Evolutionary conservation across 2,797 vertebrate species (phyloP).

Genomic region (Tauraco hartlaubi): DNA sequence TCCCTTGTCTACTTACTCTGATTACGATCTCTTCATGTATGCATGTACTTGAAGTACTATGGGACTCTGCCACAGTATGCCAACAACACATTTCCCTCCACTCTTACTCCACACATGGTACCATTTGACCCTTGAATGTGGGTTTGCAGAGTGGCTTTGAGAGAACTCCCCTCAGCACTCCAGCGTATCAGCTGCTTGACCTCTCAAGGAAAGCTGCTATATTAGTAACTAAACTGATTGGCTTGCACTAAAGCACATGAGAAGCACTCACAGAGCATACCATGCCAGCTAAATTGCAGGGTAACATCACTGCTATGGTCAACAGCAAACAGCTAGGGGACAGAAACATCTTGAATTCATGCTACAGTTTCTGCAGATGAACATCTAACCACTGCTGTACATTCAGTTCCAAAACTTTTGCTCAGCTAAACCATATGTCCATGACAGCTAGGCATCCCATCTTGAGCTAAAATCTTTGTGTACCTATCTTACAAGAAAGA

Average conservation of each 20-base stretch:
- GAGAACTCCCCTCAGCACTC: not conserved
- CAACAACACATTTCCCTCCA: not conserved
- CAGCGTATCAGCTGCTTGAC: not conserved
- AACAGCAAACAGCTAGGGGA: not conserved
- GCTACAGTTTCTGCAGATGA: not conserved
- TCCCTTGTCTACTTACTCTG: not conserved
- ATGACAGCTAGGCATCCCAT: not conserved
- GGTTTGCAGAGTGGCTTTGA: not conserved
- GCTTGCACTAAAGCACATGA: not conserved
- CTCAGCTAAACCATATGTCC: not conserved
- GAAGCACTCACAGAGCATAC: not conserved
- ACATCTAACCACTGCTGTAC: not conserved
- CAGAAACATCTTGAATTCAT: not conserved
- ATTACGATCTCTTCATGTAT: not conserved
- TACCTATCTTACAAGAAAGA: not conserved
- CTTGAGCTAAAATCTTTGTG: not conserved
- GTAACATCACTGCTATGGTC: not conserved
- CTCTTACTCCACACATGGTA: not conserved
- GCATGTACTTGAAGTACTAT: not conserved
- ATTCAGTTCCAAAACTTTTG: not conserved
- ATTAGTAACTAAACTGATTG: not conserved
- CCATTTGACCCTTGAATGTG: not conserved
- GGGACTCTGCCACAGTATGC: not conserved
- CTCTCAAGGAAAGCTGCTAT: not conserved
- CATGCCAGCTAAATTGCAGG: not conserved